Evolutionary conservation across 2,888 invertebrate species (phyloP), one percentile per base, ranked within the genome.

Genomic region (Priapulus caudatus): DNA sequence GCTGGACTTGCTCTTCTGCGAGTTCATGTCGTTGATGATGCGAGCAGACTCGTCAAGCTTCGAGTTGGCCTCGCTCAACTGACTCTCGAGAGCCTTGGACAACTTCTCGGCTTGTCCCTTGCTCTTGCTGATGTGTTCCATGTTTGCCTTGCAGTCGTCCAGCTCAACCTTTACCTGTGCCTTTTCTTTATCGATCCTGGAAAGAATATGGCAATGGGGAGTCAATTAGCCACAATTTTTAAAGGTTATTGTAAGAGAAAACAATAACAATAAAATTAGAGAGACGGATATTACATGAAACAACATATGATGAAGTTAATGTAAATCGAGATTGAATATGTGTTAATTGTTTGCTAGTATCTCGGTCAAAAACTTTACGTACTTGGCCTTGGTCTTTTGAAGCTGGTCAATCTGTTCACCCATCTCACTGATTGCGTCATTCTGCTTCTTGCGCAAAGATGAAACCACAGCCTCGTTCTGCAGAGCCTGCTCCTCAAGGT

Each of bases 381-480:
- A 92, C 95, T 93, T 97, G 73, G 91, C 88, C 81, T 97, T 98
- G 74, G 91, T 83, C 77, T 98, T 98, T 83, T 95, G 95, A 74
- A 98, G 85, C 75, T 95, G 93, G 78, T 99, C 98, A 75, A 98
- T 88, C 78, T 98, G 97, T 78, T 99, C 98, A 65, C 93, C 90
- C 88, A 99, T 92, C 78, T 99, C 98, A 67, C 90, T 86, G 68
- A 95, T 91, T 71, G 93, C 87, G 76, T 98, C 98, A 75, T 97
- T 95, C 81, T 97, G 93, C 83, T 98, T 98, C 84, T 98, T 98
- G 77, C 97, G 88, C 70, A 98, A 82, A 74, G 87, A 86, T 69
- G 91, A 86, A 70, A 97, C 82, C 65, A 92, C 89, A 59, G 89
- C 84, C 78, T 98, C 98, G 74, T 97, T 93, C 78, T 95, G 95